These are phyloP conservation scores for Philypnodon macrostomus DNA, from an alignment of 2,797 vertebrate species.

Conservation along the genomic window DNA sequence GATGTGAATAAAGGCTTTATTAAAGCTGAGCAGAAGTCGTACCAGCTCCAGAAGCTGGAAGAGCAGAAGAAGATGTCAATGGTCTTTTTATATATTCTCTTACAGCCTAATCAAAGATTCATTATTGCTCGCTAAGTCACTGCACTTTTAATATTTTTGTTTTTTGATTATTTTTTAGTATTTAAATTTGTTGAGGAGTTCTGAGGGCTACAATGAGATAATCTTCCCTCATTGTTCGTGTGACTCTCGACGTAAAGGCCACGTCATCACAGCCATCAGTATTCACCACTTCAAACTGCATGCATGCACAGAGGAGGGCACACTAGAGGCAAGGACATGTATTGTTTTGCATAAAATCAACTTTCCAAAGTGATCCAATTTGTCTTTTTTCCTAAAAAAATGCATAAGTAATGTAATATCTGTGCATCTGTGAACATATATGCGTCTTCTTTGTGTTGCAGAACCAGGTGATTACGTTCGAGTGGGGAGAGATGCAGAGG, in stretches of 20 bases:
- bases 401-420: too few relatives aligned
- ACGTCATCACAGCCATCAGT: slow-evolving; percentile 93
- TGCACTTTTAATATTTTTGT: neutral
- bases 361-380: neutral
- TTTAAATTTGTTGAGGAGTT: slow-evolving; percentile 86
- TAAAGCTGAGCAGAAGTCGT: slow-evolving; percentile 92
- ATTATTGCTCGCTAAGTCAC: neutral
- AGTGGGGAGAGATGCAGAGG: slow-evolving; percentile 96
- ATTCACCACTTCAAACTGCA: slow-evolving; percentile 94
- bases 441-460: slow-evolving; percentile 44
- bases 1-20: slow-evolving; percentile 93
- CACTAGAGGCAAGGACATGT: slow-evolving; percentile 80
- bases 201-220: slow-evolving; percentile 95
- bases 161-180: slow-evolving; percentile 70
- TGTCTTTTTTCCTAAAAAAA: too few relatives aligned
- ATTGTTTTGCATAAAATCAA: neutral
- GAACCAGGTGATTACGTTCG: slow-evolving; percentile 96
- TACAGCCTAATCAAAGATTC: neutral
- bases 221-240: slow-evolving; percentile 95
- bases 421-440: too few relatives aligned
- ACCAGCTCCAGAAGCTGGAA: slow-evolving; percentile 92
- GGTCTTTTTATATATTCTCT: slow-evolving; percentile 64
- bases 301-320: slow-evolving; percentile 92
- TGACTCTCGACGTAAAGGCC: slow-evolving; percentile 91
- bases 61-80: slow-evolving; percentile 94